Percentiles rank a stretch among this genome's conserved stretches.
Conservation (phyloP, 2,113 vertebrate genomes). For the Hyaena hyaena region DNA sequence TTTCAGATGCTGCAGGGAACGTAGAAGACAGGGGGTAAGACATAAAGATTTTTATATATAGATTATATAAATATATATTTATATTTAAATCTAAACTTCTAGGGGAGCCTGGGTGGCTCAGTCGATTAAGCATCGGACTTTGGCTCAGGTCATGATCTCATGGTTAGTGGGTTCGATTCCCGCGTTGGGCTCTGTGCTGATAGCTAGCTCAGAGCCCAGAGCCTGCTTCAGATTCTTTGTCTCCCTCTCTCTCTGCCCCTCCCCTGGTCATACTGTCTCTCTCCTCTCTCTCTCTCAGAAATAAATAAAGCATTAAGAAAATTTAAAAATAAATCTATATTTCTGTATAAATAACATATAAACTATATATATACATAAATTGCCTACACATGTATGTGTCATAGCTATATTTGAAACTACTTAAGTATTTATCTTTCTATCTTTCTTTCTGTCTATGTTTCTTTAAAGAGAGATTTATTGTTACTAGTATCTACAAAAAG, state of each 20-base stretch:
- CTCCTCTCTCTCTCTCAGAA: no score
- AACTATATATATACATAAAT: not conserved
- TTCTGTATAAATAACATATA: not conserved
- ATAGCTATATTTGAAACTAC: not conserved
- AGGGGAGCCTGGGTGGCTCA: no score
- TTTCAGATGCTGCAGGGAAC: not conserved
- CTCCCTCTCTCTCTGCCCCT: no score
- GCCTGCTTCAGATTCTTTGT: no score
- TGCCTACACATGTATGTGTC: not conserved
- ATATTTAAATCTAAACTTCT: not conserved
- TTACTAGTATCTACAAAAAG: not conserved
- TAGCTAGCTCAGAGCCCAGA: no score
- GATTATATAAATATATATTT: not conserved
- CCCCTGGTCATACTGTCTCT: no score
- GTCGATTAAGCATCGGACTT: no score
- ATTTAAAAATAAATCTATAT: not conserved
- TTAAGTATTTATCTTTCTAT: not conserved
- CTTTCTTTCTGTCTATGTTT: not conserved
- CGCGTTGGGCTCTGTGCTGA: no score
- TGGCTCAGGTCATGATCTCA: no score
- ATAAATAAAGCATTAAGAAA: no score
- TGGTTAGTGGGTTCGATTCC: no score
- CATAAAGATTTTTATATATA: not conserved
- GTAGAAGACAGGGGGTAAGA: not conserved
- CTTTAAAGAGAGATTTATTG: not conserved